These are phyloP conservation scores for Centrocercus urophasianus DNA, from an alignment of 2,113 vertebrate species.

Conservation along the genomic window DNA sequence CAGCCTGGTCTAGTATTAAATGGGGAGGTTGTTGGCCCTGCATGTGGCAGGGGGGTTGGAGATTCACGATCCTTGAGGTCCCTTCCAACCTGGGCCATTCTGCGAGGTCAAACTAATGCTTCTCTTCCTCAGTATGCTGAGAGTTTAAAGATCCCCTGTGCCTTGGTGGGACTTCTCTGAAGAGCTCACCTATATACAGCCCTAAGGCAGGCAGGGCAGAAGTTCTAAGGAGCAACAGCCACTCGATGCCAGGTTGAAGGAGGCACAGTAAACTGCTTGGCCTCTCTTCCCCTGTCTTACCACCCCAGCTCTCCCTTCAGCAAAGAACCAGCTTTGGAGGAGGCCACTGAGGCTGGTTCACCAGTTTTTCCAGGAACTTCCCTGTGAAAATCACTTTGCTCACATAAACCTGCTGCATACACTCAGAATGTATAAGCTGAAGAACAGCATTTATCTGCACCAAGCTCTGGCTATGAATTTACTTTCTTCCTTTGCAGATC, in stretches of 20 bases:
- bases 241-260: accelerated
- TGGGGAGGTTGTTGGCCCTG: too few relatives aligned
- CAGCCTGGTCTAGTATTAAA: too few relatives aligned
- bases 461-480: neutral
- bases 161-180: neutral
- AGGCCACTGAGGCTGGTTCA: neutral
- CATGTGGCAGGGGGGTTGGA: too few relatives aligned
- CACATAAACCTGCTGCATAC: neutral
- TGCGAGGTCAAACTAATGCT: neutral
- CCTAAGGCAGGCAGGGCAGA: neutral
- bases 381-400: neutral
- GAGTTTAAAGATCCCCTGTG: neutral
- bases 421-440: neutral
- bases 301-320: neutral
- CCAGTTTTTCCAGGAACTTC: neutral
- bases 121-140: neutral
- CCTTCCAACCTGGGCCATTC: too few relatives aligned
- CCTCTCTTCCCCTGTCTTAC: neutral
- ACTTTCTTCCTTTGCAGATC: neutral
- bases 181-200: neutral
- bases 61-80: too few relatives aligned
- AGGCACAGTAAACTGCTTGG: neutral
- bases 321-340: neutral
- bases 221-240: neutral
- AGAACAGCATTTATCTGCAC: neutral